phyloP scores from a whole-genome alignment of 1,140 invertebrate genomes.

The Zaprionus ghesquierei region DNA sequence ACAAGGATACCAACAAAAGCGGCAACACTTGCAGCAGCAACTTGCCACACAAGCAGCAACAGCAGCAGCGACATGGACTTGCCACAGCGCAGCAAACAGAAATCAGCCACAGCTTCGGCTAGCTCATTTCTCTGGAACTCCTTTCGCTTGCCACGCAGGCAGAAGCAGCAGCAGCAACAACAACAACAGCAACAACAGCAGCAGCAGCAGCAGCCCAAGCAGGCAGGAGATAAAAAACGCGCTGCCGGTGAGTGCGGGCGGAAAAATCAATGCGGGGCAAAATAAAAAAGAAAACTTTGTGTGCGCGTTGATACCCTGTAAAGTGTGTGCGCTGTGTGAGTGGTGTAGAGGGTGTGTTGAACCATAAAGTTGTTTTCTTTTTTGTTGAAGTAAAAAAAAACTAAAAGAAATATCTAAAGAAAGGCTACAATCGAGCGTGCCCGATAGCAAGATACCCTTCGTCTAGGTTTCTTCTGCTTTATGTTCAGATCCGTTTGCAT shows the following conservation, averaged over 20 bases:
- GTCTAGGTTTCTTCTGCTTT: too few species aligned
- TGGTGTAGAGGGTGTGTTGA: too few species aligned
- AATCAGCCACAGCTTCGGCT: slow-evolving; percentile 32
- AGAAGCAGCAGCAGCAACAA: slow-evolving; percentile 32
- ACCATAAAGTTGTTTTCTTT: too few species aligned
- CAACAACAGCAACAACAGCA: slow-evolving; percentile 11
- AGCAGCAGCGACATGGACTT: slow-evolving; percentile 16
- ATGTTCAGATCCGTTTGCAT: too few species aligned
- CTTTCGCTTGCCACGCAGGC: slow-evolving; percentile 76
- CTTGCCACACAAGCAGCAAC: slow-evolving; percentile 1
- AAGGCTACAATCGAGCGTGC: too few species aligned
- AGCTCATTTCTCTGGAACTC: slow-evolving; percentile 77
- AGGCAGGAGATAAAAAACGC: slow-evolving; percentile 28
- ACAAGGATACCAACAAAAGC: slow-evolving; percentile 66
- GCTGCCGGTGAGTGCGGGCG: slow-evolving; percentile 34
- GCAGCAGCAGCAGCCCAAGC: slow-evolving; percentile 7
- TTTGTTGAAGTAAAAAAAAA: background rate
- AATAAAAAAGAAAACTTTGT: too few species aligned
- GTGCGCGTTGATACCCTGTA: slow-evolving; percentile 1
- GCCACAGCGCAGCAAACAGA: slow-evolving; percentile 37
- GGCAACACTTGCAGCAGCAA: background rate
- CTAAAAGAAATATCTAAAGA: too few species aligned
- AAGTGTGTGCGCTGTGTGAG: background rate
- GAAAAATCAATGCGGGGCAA: slow-evolving; percentile 21
- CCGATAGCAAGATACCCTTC: too few species aligned